These are phyloP conservation scores for Tenebrio molitor DNA, from an alignment of 1,140 invertebrate species.

Conservation along the genomic window DNA sequence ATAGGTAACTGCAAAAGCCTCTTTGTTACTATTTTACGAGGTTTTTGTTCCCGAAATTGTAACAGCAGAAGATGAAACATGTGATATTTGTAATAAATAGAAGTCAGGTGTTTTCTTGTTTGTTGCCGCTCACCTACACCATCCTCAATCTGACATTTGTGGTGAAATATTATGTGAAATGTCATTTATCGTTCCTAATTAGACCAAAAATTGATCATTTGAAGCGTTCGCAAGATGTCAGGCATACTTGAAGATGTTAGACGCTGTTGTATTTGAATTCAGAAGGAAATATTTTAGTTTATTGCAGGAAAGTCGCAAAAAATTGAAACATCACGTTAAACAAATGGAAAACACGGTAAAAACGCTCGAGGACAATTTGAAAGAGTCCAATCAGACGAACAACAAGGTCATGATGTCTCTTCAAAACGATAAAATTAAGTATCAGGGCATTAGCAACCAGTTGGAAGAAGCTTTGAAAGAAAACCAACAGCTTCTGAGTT, in stretches of 20 bases:
- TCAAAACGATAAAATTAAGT: slow-evolving; percentile 43
- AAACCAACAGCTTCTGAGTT: slow-evolving; percentile 50
- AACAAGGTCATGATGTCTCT: slow-evolving; percentile 48
- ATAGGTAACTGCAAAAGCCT: slow-evolving; percentile 13
- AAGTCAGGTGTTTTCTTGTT: slow-evolving; percentile 1
- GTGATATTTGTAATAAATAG: slow-evolving; percentile 35
- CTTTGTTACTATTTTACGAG: slow-evolving; percentile 24
- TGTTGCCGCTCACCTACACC: background rate
- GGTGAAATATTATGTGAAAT: slow-evolving; percentile 9
- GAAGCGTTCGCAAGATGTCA: slow-evolving; percentile 12
- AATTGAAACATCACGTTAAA: slow-evolving; percentile 28
- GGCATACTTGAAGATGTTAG: slow-evolving; percentile 31
- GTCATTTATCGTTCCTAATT: slow-evolving; percentile 7
- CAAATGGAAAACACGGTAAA: slow-evolving; percentile 37
- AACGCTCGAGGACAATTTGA: slow-evolving; percentile 45
- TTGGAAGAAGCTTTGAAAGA: slow-evolving; percentile 49
- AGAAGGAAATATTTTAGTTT: slow-evolving; percentile 5
- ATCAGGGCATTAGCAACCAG: slow-evolving; percentile 34
- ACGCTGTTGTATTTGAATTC: slow-evolving; percentile 2
- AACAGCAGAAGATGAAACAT: slow-evolving; percentile 12
- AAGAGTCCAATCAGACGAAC: slow-evolving; percentile 47
- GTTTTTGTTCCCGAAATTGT: slow-evolving; percentile 9
- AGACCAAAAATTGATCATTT: background rate
- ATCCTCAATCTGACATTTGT: background rate
- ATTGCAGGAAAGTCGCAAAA: slow-evolving; percentile 16